phyloP scores from a whole-genome alignment of 1,140 invertebrate species.

The Zeugodacus cucurbitae region DNA sequence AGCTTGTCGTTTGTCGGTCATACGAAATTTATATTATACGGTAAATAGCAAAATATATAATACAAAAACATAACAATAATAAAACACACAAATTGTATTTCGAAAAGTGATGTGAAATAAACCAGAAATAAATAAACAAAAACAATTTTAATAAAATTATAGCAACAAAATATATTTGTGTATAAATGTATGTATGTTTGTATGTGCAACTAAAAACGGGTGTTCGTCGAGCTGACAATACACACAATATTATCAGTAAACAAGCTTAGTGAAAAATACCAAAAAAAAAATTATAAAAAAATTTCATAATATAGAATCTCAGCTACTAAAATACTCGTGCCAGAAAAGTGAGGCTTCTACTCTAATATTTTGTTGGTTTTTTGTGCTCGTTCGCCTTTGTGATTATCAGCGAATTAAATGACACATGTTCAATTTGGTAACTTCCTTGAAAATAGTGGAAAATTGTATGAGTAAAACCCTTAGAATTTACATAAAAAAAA shows the following conservation, averaged over 20 bases:
- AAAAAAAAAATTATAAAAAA: not conserved
- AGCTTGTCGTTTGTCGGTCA: not conserved
- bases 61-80: not conserved
- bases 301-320: not conserved
- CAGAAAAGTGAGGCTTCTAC: not conserved
- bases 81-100: not conserved
- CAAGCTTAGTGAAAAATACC: not conserved
- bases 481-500: not conserved
- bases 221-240: not conserved
- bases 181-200: not conserved
- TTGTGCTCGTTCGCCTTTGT: not conserved
- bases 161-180: not conserved
- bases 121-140: not conserved
- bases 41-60: not conserved
- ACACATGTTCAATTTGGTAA: not conserved
- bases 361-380: not conserved
- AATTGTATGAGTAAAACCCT: not conserved
- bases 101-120: conserved; percentile 8
- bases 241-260: not conserved
- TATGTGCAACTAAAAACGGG: not conserved
- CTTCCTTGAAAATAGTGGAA: not conserved
- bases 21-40: not conserved
- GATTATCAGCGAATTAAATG: not conserved
- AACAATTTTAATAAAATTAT: not conserved
- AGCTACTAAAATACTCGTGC: not conserved